These are phyloP conservation scores for Halictus quadricinctus DNA, from an alignment of 2,888 invertebrate genomes.

Conservation along the genomic window DNA sequence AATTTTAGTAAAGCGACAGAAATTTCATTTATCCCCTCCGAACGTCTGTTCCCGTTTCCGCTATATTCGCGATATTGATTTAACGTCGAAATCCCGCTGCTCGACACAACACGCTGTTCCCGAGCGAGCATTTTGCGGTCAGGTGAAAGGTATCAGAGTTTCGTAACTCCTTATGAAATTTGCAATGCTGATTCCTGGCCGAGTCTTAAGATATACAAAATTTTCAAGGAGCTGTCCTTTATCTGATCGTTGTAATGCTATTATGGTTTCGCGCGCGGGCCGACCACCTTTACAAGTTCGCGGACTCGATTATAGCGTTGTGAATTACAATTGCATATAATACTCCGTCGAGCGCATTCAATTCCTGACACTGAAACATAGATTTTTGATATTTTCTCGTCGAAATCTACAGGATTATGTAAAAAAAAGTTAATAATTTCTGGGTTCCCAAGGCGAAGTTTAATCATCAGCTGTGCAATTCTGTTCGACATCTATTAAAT, in stretches of 20 bases:
- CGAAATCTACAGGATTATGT: too few relatives aligned
- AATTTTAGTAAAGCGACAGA: conserved; percentile 34
- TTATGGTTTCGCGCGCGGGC: neutral
- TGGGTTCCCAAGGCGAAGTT: too few relatives aligned
- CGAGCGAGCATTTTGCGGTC: neutral
- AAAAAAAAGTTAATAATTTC: too few relatives aligned
- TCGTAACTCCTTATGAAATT: neutral
- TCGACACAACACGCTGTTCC: neutral
- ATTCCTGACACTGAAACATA: too few relatives aligned
- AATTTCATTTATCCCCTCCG: conserved; percentile 44
- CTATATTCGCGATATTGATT: too few relatives aligned
- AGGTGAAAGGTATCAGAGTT: neutral
- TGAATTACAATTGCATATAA: neutral
- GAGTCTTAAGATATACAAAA: neutral
- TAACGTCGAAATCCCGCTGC: conserved; percentile 14
- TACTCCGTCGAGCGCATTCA: neutral
- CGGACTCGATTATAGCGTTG: neutral
- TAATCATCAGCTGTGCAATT: too few relatives aligned
- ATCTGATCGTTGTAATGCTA: neutral
- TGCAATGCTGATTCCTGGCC: neutral
- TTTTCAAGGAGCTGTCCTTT: conserved; percentile 4
- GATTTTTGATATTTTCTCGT: too few relatives aligned
- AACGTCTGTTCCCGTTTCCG: neutral
- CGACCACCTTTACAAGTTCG: neutral
- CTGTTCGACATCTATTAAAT: too few relatives aligned